phyloP scores from a whole-genome alignment of 53 echinoderm and acorn worm species.

The Luidia sarsii region DNA sequence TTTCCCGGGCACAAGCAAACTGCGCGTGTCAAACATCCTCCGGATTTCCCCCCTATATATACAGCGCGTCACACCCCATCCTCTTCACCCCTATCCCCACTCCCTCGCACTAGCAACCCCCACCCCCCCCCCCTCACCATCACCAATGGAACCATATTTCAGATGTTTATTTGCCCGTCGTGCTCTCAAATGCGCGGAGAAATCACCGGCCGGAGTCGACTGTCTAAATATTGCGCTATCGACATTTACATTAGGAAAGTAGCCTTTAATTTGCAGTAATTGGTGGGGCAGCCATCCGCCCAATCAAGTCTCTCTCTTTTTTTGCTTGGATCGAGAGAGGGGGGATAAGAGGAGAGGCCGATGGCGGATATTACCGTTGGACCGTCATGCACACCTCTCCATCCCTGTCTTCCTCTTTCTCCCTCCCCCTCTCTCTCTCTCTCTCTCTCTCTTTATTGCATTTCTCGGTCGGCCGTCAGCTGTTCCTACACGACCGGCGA shows the following conservation, averaged over 20 bases:
- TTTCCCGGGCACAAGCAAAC: too few species aligned
- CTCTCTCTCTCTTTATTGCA: too few species aligned
- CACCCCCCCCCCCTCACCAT: neutral
- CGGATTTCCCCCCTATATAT: neutral
- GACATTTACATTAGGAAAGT: conserved; percentile 57
- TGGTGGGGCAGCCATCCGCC: conserved; percentile 39
- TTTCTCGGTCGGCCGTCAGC: conserved; percentile 21
- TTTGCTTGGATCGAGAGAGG: too few species aligned
- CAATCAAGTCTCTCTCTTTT: too few species aligned
- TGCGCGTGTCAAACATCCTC: neutral
- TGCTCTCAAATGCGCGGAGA: neutral
- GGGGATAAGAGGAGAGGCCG: conserved; percentile 7
- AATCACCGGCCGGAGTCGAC: conserved; percentile 35
- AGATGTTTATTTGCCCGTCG: conserved; percentile 22
- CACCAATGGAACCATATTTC: conserved; percentile 30
- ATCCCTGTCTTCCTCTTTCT: too few species aligned
- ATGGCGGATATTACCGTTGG: conserved; percentile 21
- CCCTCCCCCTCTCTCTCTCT: too few species aligned
- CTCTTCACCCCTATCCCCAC: too few species aligned
- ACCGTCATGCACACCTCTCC: conserved; percentile 41
- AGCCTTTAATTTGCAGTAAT: conserved; percentile 58
- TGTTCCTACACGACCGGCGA: conserved; percentile 23
- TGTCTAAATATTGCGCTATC: conserved; percentile 61
- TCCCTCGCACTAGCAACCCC: neutral
- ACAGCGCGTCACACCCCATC: too few species aligned